Evolutionary conservation across 2,888 invertebrate genomes (phyloP).

Genomic region (Tinea trinotella): DNA sequence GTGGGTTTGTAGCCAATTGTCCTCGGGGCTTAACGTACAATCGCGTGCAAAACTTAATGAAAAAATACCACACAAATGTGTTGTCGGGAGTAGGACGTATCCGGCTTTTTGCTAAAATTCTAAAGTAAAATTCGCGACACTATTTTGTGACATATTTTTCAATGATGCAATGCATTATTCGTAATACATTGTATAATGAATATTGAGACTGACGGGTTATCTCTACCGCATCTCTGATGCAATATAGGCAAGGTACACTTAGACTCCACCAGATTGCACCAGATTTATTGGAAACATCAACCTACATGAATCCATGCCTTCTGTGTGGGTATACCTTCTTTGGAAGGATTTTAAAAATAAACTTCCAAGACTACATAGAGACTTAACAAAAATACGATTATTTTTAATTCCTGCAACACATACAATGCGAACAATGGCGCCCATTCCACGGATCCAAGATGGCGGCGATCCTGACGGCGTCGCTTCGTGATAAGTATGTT

Average conservation of each 20-base stretch:
- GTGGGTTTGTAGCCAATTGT: neutral
- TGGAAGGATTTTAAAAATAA: no score
- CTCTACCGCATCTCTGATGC: no score
- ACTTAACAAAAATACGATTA: neutral
- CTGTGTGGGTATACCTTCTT: no score
- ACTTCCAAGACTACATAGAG: no score
- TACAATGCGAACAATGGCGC: slow-evolving; percentile 2
- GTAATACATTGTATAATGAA: no score
- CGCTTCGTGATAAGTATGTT: neutral
- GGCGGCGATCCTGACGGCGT: neutral
- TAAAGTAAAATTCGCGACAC: neutral
- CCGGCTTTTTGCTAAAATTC: neutral
- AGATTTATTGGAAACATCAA: no score
- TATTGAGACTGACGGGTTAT: no score
- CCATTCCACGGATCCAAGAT: neutral
- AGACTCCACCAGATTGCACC: no score
- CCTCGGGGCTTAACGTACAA: slow-evolving; percentile 2
- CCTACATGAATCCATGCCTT: no score
- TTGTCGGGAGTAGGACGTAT: neutral
- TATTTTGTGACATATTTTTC: no score
- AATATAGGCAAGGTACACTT: no score
- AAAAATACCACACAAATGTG: slow-evolving; percentile 6
- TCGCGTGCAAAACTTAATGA: slow-evolving; percentile 12
- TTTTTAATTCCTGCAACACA: slow-evolving; percentile 2
- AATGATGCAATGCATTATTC: no score